Evolutionary conservation across 2,797 vertebrate genomes (phyloP).

Genomic region (Crocidura indochinensis): DNA sequence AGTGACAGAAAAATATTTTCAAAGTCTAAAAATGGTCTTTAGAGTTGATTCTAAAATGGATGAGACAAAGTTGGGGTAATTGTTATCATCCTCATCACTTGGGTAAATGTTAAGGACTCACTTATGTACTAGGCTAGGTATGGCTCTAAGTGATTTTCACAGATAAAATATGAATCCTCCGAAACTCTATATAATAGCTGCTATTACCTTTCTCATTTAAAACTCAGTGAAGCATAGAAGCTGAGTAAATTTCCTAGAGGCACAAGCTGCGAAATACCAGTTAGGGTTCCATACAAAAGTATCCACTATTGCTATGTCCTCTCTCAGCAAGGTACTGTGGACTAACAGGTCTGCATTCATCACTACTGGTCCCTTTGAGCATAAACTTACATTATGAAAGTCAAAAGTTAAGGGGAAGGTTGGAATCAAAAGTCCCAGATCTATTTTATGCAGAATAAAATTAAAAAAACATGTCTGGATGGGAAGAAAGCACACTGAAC

Average conservation of each 20-base stretch:
- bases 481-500: neutral
- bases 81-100: neutral
- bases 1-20: neutral
- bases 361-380: neutral
- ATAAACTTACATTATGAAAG: neutral
- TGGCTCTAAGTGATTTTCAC: conserved; percentile 24
- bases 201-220: conserved; percentile 65
- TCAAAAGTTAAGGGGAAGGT: neutral
- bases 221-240: conserved; percentile 44
- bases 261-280: conserved; percentile 2
- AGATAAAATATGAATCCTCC: conserved; percentile 51
- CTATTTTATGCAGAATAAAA: neutral
- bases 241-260: conserved; percentile 40
- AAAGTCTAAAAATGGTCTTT: neutral
- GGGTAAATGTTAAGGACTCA: conserved; percentile 8
- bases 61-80: neutral
- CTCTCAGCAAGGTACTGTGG: neutral
- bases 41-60: neutral
- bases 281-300: neutral
- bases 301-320: neutral
- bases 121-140: neutral
- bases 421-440: neutral
- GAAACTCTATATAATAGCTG: conserved; percentile 47
- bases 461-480: no score
- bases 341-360: neutral